Conservation (phyloP, 2,113 vertebrate species). For the Cardinalis cardinalis region DNA sequence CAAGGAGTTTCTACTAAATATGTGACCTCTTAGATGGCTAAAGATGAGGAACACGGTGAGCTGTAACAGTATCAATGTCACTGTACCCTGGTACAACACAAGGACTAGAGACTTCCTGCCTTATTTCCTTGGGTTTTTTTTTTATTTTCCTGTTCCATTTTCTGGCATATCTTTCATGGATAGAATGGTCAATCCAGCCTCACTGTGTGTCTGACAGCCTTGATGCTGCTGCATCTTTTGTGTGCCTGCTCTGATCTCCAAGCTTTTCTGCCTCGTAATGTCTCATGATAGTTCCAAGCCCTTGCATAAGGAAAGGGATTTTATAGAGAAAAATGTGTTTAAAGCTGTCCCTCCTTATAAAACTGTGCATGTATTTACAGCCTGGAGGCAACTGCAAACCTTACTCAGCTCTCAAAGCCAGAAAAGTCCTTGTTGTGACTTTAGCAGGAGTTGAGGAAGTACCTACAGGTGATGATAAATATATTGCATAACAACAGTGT, state of each 20-base stretch:
- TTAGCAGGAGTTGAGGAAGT: background rate
- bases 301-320: background rate
- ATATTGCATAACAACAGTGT: background rate
- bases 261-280: accelerated
- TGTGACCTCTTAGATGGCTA: background rate
- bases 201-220: background rate
- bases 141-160: background rate
- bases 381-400: background rate
- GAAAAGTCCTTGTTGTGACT: background rate
- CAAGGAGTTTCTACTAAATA: background rate
- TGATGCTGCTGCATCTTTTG: background rate
- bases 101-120: background rate
- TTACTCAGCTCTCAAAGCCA: background rate
- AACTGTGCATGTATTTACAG: background rate
- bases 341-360: background rate
- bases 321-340: background rate
- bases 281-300: background rate
- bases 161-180: background rate
- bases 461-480: background rate
- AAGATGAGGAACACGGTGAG: background rate
- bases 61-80: background rate
- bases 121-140: background rate
- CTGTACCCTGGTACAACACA: background rate
- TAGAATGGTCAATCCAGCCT: background rate
- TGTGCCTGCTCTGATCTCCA: background rate